These are phyloP conservation scores for Recurvirostra avosetta DNA, from an alignment of 2,113 vertebrate genomes.

Conservation along the genomic window DNA sequence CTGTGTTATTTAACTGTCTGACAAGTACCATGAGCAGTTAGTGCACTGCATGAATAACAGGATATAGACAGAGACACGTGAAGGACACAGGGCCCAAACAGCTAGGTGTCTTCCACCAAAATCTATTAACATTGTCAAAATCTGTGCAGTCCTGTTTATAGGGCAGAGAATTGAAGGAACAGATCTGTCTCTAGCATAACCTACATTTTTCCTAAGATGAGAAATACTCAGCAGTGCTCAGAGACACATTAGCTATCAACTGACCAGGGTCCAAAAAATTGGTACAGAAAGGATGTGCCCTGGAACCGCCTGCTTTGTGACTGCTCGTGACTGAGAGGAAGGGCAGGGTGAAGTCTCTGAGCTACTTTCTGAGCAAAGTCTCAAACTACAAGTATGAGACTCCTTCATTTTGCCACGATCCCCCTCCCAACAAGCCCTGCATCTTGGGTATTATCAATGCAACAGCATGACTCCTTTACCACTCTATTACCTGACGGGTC, in stretches of 20 bases:
- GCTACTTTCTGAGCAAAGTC: not conserved
- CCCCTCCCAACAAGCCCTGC: not conserved
- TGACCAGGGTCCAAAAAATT: not conserved
- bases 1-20: not conserved
- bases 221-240: not conserved
- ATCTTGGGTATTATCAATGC: not conserved
- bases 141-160: not conserved
- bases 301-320: not conserved
- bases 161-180: not conserved
- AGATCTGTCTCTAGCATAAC: not conserved
- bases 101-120: not conserved
- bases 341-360: not conserved
- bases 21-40: not conserved
- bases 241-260: not conserved
- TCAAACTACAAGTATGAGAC: not conserved
- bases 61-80: not conserved
- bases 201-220: not conserved
- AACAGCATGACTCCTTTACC: not conserved
- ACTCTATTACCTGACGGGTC: not conserved
- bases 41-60: not conserved
- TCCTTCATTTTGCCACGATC: not conserved
- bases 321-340: not conserved
- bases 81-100: not conserved
- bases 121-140: not conserved
- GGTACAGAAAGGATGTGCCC: not conserved